These are phyloP conservation scores for Agapornis roseicollis DNA, from an alignment of 2,113 vertebrate species.

Conservation along the genomic window DNA sequence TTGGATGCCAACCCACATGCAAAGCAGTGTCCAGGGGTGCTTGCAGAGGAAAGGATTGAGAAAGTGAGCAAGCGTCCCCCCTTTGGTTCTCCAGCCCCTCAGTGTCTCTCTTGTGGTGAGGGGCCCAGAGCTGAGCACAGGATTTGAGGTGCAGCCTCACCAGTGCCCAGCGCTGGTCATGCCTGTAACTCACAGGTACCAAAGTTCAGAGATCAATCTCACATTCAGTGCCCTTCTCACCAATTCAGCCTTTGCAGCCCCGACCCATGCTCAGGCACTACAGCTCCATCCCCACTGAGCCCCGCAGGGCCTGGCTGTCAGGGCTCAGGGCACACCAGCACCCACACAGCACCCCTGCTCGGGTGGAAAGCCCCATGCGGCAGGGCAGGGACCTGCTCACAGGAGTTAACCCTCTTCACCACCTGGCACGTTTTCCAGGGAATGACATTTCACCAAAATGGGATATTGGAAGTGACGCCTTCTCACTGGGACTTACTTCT, in stretches of 20 bases:
- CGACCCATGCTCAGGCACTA: accelerated
- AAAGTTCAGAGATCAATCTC: not conserved
- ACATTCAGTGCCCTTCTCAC: not conserved
- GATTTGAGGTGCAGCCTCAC: not conserved
- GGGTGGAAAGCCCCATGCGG: not conserved
- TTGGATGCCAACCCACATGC: not conserved
- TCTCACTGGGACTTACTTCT: not conserved
- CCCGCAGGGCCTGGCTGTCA: accelerated
- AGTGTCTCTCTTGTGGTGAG: not conserved
- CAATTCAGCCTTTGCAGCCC: not conserved
- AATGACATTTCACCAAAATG: not conserved
- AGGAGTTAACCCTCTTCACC: not conserved
- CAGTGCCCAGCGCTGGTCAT: not conserved
- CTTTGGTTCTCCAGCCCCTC: not conserved
- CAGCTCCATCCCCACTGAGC: accelerated
- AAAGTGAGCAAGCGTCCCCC: not conserved
- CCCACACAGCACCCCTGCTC: not conserved
- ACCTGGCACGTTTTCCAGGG: not conserved
- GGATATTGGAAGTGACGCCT: not conserved
- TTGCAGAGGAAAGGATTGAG: not conserved
- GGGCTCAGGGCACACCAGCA: not conserved
- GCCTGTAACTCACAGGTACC: not conserved
- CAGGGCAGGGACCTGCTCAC: not conserved
- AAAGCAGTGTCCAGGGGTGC: not conserved
- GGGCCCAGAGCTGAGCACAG: not conserved